These are phyloP conservation scores for Cerceris rybyensis DNA, from an alignment of 2,888 invertebrate species.

Conservation along the genomic window DNA sequence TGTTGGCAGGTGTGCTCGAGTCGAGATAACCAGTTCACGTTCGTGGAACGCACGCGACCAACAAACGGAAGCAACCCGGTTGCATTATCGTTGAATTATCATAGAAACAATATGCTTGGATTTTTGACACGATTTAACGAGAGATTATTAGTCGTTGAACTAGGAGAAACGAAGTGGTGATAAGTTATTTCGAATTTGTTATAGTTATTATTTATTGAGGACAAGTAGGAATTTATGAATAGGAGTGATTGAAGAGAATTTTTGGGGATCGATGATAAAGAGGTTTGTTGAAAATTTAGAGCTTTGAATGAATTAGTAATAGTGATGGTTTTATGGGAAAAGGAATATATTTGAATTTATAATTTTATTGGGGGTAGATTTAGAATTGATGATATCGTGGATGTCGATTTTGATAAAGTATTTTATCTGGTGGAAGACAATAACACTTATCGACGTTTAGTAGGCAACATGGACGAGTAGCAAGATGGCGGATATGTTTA, in stretches of 20 bases:
- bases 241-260: background rate
- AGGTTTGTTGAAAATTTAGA: no score
- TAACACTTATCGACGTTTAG: slow-evolving; percentile 25
- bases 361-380: background rate
- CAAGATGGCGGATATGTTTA: slow-evolving; percentile 56
- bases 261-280: background rate
- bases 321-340: no score
- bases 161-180: no score
- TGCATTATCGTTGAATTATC: slow-evolving; percentile 16
- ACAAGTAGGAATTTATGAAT: background rate
- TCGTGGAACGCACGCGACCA: slow-evolving; percentile 61
- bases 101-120: slow-evolving; percentile 2
- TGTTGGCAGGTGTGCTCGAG: slow-evolving; percentile 81
- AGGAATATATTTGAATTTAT: no score
- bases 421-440: background rate
- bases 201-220: no score
- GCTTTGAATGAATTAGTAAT: no score
- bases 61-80: slow-evolving; percentile 44
- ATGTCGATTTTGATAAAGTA: background rate
- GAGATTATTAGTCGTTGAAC: background rate
- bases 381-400: background rate
- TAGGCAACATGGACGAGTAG: slow-evolving; percentile 37
- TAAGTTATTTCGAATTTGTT: no score
- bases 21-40: slow-evolving; percentile 69
- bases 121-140: background rate